A percentile compares a stretch with the other conserved stretches of the same genome.
Evolutionary conservation across 2,888 invertebrate species (phyloP).

Genomic region (Colostygia pectinataria): DNA sequence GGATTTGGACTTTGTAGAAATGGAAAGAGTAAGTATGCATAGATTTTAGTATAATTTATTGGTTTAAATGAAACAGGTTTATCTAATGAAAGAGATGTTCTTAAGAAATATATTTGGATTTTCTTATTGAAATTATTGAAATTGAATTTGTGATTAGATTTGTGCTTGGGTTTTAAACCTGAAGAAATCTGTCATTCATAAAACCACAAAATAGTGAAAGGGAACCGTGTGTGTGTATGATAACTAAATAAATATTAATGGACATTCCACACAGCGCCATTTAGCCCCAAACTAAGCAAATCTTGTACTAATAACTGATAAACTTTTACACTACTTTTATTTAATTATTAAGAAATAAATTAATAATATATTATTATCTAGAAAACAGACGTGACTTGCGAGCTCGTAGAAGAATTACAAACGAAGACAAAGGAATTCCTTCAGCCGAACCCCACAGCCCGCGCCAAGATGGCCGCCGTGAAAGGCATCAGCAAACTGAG

Average conservation of each 20-base stretch:
- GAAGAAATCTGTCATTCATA: too few relatives aligned
- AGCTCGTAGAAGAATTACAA: slow-evolving; percentile 98
- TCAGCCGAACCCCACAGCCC: slow-evolving; percentile 98
- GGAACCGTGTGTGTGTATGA: too few relatives aligned
- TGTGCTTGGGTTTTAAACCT: too few relatives aligned
- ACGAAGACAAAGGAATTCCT: slow-evolving; percentile 98
- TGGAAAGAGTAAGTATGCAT: slow-evolving; percentile 94
- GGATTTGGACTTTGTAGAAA: slow-evolving; percentile 98
- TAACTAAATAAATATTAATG: too few relatives aligned
- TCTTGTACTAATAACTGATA: too few relatives aligned
- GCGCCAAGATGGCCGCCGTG: slow-evolving; percentile 97
- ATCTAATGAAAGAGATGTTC: slow-evolving; percentile 10
- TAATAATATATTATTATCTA: slow-evolving; percentile 66
- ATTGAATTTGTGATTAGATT: too few relatives aligned
- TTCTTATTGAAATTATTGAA: too few relatives aligned
- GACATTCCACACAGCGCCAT: too few relatives aligned
- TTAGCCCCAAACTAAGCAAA: too few relatives aligned
- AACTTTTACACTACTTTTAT: too few relatives aligned
- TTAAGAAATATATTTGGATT: slow-evolving; percentile 1
- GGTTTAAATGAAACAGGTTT: slow-evolving; percentile 17
- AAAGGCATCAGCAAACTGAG: slow-evolving; percentile 98
- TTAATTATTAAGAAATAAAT: too few relatives aligned
- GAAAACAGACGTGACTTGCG: slow-evolving; percentile 99
- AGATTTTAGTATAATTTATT: slow-evolving; percentile 17
- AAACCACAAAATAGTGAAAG: too few relatives aligned